Base-by-base conservation (phyloP, 2,113 vertebrate genomes). In the Excalfactoria chinensis region DNA sequence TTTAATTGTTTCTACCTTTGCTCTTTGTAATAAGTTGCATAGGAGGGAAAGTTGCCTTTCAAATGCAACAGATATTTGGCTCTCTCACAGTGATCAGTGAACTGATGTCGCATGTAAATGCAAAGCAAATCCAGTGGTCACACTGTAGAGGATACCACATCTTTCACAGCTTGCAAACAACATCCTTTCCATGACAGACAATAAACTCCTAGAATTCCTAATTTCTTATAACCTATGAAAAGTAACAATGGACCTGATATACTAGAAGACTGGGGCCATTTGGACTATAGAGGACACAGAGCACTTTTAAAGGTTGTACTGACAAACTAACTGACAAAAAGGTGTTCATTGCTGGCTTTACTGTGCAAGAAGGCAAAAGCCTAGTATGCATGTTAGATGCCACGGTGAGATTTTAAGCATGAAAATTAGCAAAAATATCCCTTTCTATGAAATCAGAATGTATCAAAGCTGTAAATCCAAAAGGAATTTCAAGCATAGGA, bases 41-140 rank as follows among this genome's bases (percentile, higher is more conserved):
- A 28, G 49, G 59, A 94, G 25, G 71, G n/a, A 84, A 69, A 77
- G 84, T 6, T 64, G 60, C 71, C 60, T 89, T 91, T 87, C 56
- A 93, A 63, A 89, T 64, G 55, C 77, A 85, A 66, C 2, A 78
- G 46, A 44, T 88, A 76, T 87, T 51, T 1, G 1, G 56, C 43
- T 80, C 51, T 85, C 71, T 80, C 46, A 11, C 1, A 26, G 78
- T 71, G 60, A 85, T 43, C 74, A 83, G 13, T 40, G 63, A 94
- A 76, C 77, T 80, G 90, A 92, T 8, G 59, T 34, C 55, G 49
- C 59, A 82, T 12, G 66, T 49, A 87, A 90, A 91, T 23, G 18
- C 76, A 90, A 74, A 86, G 64, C 71, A 69, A 91, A 6, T 23
- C 74, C 89, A 89, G 55, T 84, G 68, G 74, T 67, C 89, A 70